These are phyloP conservation scores for Actenoides hombroni DNA, from an alignment of 2,113 vertebrate species.

Conservation along the genomic window DNA sequence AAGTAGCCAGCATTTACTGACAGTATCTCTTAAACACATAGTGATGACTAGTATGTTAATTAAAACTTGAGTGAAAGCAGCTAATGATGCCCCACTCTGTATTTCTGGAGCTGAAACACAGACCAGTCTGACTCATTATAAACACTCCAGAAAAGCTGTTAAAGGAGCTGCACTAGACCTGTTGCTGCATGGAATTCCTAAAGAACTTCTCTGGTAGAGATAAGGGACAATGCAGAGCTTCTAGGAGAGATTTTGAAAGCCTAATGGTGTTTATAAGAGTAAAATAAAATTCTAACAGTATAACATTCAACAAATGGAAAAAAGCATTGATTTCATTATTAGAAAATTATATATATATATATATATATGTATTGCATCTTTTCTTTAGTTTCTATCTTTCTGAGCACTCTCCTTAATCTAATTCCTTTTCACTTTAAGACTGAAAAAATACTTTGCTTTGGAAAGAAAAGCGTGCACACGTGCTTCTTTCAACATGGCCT, in stretches of 20 bases:
- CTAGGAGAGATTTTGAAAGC: background rate
- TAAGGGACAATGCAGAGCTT: background rate
- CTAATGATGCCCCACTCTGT: background rate
- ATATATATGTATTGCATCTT: background rate
- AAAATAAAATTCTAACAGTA: background rate
- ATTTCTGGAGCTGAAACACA: background rate
- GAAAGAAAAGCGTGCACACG: background rate
- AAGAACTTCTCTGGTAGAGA: accelerated
- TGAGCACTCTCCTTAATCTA: background rate
- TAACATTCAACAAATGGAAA: background rate
- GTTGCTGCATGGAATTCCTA: background rate
- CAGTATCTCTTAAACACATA: background rate
- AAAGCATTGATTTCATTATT: background rate
- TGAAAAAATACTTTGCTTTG: background rate
- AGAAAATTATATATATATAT: background rate
- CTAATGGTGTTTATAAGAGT: background rate
- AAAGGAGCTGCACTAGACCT: background rate
- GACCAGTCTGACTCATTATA: background rate
- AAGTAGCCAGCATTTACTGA: background rate
- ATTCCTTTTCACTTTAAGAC: background rate
- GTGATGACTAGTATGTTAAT: background rate
- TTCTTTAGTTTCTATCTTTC: background rate
- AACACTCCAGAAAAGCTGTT: background rate
- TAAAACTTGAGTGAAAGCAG: background rate
- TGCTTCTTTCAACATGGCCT: background rate